Evolutionary conservation across 2,113 vertebrate species (phyloP).

Genomic region (Thamnophis sirtalis): DNA sequence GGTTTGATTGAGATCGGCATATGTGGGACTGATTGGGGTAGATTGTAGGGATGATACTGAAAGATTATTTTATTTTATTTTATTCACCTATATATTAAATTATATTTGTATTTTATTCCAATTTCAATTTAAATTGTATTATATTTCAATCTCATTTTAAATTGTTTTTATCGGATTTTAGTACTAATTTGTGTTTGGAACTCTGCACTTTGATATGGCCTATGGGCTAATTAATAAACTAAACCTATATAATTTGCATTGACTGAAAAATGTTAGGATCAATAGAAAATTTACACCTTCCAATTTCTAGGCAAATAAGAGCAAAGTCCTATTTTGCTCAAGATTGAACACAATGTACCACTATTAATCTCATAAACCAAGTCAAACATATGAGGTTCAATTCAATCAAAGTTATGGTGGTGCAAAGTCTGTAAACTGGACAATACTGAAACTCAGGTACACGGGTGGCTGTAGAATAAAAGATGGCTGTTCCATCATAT

Average conservation of each 20-base stretch:
- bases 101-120: no score
- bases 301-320: not conserved
- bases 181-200: no score
- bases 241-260: not conserved
- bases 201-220: no score
- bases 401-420: not conserved
- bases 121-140: no score
- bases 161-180: no score
- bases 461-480: not conserved
- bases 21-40: no score
- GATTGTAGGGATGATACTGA: no score
- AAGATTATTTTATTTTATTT: no score
- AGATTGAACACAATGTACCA: not conserved
- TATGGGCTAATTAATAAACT: no score
- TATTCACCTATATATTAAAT: no score
- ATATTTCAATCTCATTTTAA: no score
- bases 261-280: not conserved
- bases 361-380: not conserved
- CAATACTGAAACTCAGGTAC: not conserved
- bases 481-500: not conserved
- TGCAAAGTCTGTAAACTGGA: not conserved
- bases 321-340: not conserved
- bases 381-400: not conserved
- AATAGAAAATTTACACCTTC: not conserved
- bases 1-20: not conserved